Evolutionary conservation across 2,113 vertebrate species (phyloP).

Genomic region (Zapus hudsonius): DNA sequence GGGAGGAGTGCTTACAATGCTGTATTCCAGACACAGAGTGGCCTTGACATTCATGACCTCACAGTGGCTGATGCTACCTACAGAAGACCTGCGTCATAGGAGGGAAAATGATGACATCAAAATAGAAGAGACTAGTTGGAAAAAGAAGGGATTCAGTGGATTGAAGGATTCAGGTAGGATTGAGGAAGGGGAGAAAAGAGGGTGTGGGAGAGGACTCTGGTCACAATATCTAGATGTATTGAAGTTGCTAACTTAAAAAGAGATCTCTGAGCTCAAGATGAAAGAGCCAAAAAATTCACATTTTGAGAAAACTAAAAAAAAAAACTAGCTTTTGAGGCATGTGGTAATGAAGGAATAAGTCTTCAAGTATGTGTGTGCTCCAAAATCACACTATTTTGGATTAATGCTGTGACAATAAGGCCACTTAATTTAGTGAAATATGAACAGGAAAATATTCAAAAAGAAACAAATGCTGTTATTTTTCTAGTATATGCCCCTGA

Average conservation of each 20-base stretch:
- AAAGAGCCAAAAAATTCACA: constrained; percentile 37
- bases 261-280: constrained; percentile 32
- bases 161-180: too few relatives aligned
- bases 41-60: too few relatives aligned
- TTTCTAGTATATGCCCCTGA: constrained; percentile 40
- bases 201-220: too few relatives aligned
- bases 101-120: too few relatives aligned
- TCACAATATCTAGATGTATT: too few relatives aligned
- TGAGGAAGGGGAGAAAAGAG: too few relatives aligned
- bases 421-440: constrained; percentile 55
- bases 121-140: too few relatives aligned
- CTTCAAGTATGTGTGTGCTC: background rate
- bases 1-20: too few relatives aligned
- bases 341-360: background rate
- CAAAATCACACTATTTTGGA: constrained; percentile 45
- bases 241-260: background rate
- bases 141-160: too few relatives aligned
- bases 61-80: too few relatives aligned
- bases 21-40: too few relatives aligned
- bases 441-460: constrained; percentile 65
- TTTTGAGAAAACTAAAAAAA: constrained; percentile 20
- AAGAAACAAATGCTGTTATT: constrained; percentile 45
- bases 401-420: constrained; percentile 46
- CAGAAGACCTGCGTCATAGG: too few relatives aligned
- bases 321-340: constrained; percentile 24